Evolutionary conservation across 2,797 vertebrate species (phyloP), one percentile per base, ranked within the genome.

Genomic region (Cirrhinus mrigala): DNA sequence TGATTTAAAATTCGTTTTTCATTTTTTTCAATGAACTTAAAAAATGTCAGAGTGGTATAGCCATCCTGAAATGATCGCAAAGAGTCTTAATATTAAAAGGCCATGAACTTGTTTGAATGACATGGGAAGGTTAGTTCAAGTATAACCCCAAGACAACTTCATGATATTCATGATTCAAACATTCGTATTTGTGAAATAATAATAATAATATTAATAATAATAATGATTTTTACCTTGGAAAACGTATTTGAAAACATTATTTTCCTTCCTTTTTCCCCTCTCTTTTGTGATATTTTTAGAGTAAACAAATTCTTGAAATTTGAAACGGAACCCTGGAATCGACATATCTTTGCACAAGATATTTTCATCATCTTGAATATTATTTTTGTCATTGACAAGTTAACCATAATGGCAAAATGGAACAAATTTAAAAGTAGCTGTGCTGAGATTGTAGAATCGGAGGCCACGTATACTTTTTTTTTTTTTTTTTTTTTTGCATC

Each of bases 111-210:
- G n/a, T 15, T 48, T 16, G 0, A 44, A 37, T 24, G 12, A 24
- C 29, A 44, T 77, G 20, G 18, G 22, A 78, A 60, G 1, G 16
- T 44, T 44, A 40, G 20, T 15, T 60, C 22, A 24, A 37, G 16
- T 68, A 80, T 68, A 80, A 48, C 40, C 40, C 18, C 44, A 14
- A 68, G 16, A 33, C 70, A 33, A 56, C 9, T 18, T 70, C 79
- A 81, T 70, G 79, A 81, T 81, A 81, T 81, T 81, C 64, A 81
- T 81, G 79, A 81, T 81, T 70, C 4, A 69, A 40, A n/a, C 15
- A 54, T 29, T 20, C 6, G 2, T 52, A 9, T 69, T 52, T 33
- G 20, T 46, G 18, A 46, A 60, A 46, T 10, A 10, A 52, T 46
- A 1, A 52, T 46, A 1, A 48, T 12, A 18, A 79, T 46, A 0